Evolutionary conservation across 2,113 vertebrate species (phyloP), one percentile per base, ranked within the genome.

Genomic region (Hippopotamus amphibius): DNA sequence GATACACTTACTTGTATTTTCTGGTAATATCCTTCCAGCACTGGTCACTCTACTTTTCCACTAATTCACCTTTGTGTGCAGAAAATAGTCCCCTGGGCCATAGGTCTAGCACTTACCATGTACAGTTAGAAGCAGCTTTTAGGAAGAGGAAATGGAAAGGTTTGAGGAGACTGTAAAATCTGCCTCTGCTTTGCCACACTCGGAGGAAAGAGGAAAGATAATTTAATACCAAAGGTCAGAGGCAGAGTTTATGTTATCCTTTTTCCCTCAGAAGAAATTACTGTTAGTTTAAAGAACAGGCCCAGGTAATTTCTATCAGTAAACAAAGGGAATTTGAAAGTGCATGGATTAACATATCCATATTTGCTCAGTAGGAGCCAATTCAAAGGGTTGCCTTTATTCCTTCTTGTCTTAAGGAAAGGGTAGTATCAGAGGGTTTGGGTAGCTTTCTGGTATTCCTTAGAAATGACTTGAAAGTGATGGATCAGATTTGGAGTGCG

Each of bases 301-400:
- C 65, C 57, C 68, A 76, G 65, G 90, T 97, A 93, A 97, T 97
- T 96, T 96, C 89, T 88, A 30, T 84, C 13, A 30, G 92, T 88
- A 95, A 94, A 95, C 92, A 92, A 69, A 93, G 50, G 63, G 79
- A 87, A 80, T 84, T 59, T 77, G 93, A 97, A 94, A 92, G 93
- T 30, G 33, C 86, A 55, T 77, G 16, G 72, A 90, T 95, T 90
- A 86, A 66, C 83, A 50, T 43, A 43, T 28, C 61, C 7, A 8
- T 96, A 55, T 97, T 97, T 97, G 85, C 97, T 97, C 84, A 82
- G 84, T n/a, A 53, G 33, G 88, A 82, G 50, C 79, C 96, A 95
- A 90, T 97, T 59, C 69, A 96, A 77, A 59, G 81, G 50, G 21
- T 89, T 95, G 69, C 63, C 72, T 91, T 88, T 93, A 68, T 97